A percentile compares a stretch with the other conserved stretches of the same genome.
phyloP scores from a whole-genome alignment of 1,140 invertebrate genomes.

The Planococcus citri region DNA sequence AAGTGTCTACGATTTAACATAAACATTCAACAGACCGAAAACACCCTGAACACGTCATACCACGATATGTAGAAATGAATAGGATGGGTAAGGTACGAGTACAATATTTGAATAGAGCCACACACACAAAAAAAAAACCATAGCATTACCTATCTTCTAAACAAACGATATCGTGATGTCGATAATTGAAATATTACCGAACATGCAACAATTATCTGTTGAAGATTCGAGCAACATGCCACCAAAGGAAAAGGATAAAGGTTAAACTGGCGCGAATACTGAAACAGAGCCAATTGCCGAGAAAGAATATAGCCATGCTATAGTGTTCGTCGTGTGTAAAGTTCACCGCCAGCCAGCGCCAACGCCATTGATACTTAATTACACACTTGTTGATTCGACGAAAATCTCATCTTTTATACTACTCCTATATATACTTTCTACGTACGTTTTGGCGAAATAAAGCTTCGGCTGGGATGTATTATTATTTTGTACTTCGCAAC shows the following conservation, averaged over 20 bases:
- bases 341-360: too few species aligned
- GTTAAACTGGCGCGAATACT: neutral
- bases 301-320: neutral
- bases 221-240: neutral
- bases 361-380: neutral
- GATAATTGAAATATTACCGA: neutral
- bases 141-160: too few species aligned
- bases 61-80: too few species aligned
- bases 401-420: neutral
- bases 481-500: too few species aligned
- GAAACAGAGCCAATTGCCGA: neutral
- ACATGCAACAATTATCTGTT: neutral
- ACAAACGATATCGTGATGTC: too few species aligned
- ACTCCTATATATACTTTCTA: too few species aligned
- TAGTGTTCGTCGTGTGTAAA: neutral
- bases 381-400: conserved; percentile 1
- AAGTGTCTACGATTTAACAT: neutral
- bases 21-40: neutral
- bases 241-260: too few species aligned
- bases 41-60: neutral
- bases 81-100: too few species aligned
- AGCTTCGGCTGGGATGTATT: neutral
- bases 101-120: too few species aligned
- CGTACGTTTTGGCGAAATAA: neutral
- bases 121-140: too few species aligned